phyloP scores from a whole-genome alignment of 2,888 invertebrate species.

The Thera britannica region DNA sequence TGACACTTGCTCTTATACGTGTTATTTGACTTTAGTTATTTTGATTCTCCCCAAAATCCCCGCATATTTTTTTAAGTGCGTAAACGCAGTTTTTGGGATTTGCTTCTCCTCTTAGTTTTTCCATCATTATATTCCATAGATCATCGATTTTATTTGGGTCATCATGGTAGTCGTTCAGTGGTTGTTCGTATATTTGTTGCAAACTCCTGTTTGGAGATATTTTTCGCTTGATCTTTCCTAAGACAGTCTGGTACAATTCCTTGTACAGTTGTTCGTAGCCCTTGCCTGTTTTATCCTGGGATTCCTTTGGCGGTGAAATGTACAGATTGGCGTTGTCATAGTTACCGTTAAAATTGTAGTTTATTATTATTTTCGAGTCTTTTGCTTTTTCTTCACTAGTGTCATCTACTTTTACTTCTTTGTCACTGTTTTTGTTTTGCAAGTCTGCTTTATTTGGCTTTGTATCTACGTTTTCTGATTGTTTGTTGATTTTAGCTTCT shows the following conservation, averaged over 20 bases:
- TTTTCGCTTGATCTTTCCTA: background rate
- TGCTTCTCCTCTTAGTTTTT: background rate
- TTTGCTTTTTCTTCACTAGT: background rate
- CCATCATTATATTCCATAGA: background rate
- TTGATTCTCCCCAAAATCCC: background rate
- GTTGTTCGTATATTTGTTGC: background rate
- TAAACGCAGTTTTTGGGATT: background rate
- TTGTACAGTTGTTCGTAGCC: background rate
- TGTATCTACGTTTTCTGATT: background rate
- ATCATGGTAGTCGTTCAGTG: background rate
- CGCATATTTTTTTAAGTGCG: background rate
- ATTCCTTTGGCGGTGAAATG: background rate
- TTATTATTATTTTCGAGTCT: background rate
- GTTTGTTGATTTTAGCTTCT: background rate
- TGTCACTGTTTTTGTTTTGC: background rate
- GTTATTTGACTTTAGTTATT: background rate
- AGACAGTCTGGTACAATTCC: background rate
- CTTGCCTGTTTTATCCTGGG: background rate
- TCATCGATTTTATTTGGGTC: background rate
- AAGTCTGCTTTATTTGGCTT: background rate
- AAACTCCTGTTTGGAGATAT: too few species aligned
- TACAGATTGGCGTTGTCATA: conserved; percentile 1
- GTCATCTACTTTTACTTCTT: background rate
- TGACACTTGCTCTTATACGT: too few species aligned
- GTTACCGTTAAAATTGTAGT: background rate